A percentile compares a stretch with the other conserved stretches of the same genome.
Conservation (phyloP, 2,113 vertebrate species). For the Cairina moschata region DNA sequence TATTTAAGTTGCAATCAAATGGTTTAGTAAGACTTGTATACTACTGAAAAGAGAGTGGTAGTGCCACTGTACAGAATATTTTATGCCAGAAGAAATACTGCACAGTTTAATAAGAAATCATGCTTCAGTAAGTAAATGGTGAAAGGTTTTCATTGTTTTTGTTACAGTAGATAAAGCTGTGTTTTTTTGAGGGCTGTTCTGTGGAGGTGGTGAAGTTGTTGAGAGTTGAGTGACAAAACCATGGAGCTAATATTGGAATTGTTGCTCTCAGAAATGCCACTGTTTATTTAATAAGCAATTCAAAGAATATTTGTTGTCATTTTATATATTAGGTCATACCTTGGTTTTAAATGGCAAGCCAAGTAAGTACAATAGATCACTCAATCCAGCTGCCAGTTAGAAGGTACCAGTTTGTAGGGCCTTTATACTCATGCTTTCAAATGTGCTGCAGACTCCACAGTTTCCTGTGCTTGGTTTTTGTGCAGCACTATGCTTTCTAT, state of each 20-base stretch:
- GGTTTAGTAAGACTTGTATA: background rate
- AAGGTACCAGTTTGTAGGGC: background rate
- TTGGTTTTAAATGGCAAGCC: background rate
- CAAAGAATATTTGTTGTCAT: background rate
- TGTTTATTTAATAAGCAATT: background rate
- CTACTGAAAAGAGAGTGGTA: background rate
- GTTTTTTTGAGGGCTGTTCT: background rate
- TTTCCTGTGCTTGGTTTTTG: background rate
- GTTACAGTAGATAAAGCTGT: background rate
- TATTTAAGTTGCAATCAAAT: background rate
- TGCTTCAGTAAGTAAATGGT: background rate
- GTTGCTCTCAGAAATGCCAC: background rate
- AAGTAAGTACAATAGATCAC: background rate
- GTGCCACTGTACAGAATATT: background rate
- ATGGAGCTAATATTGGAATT: background rate
- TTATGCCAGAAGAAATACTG: background rate
- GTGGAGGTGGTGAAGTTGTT: background rate
- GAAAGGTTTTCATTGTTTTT: accelerated
- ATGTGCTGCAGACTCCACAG: background rate
- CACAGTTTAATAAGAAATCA: background rate
- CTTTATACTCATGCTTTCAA: background rate
- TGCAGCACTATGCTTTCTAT: background rate
- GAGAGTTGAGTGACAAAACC: background rate
- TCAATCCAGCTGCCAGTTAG: background rate
- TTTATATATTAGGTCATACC: background rate